Percentiles rank a stretch among this genome's conserved stretches.
Evolutionary conservation across 2,888 invertebrate species (phyloP).

Genomic region (Tetranychus piercei): DNA sequence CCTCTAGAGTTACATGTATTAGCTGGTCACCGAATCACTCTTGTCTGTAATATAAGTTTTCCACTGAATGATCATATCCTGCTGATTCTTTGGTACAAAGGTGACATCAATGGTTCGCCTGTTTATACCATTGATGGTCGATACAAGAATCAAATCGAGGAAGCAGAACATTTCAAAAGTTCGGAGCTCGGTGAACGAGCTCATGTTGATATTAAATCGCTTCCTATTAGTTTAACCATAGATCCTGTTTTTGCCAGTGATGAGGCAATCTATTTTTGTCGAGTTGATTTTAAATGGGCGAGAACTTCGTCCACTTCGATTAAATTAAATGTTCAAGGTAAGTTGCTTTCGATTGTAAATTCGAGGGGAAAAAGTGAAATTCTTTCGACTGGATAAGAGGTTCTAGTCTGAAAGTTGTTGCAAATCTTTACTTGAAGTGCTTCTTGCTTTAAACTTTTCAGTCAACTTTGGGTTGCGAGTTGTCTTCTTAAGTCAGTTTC

Average conservation of each 20-base stretch:
- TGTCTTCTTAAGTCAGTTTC: too few species aligned
- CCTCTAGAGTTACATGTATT: neutral
- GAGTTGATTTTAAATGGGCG: slow-evolving; percentile 16
- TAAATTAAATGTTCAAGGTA: slow-evolving; percentile 16
- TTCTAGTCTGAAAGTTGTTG: too few species aligned
- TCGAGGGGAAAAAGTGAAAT: neutral
- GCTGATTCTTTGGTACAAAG: slow-evolving; percentile 18
- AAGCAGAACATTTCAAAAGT: slow-evolving; percentile 12
- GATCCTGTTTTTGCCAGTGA: neutral
- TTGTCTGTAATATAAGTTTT: slow-evolving; percentile 10
- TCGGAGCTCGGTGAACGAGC: slow-evolving; percentile 10
- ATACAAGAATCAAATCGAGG: slow-evolving; percentile 2
- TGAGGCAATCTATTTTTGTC: slow-evolving; percentile 16
- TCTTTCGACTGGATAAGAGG: too few species aligned
- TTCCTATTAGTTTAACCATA: slow-evolving; percentile 6
- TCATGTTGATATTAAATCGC: slow-evolving; percentile 3
- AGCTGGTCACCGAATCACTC: neutral
- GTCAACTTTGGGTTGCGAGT: too few species aligned
- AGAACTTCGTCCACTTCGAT: slow-evolving; percentile 11
- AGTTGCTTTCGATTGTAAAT: neutral
- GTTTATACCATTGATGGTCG: slow-evolving; percentile 16
- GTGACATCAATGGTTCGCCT: slow-evolving; percentile 11
- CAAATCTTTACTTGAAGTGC: too few species aligned
- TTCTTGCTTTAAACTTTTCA: too few species aligned
- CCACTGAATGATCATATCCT: slow-evolving; percentile 11